Evolutionary conservation across 2,888 invertebrate species (phyloP), one percentile per base, ranked within the genome.

Genomic region (Tanypteryx hageni): DNA sequence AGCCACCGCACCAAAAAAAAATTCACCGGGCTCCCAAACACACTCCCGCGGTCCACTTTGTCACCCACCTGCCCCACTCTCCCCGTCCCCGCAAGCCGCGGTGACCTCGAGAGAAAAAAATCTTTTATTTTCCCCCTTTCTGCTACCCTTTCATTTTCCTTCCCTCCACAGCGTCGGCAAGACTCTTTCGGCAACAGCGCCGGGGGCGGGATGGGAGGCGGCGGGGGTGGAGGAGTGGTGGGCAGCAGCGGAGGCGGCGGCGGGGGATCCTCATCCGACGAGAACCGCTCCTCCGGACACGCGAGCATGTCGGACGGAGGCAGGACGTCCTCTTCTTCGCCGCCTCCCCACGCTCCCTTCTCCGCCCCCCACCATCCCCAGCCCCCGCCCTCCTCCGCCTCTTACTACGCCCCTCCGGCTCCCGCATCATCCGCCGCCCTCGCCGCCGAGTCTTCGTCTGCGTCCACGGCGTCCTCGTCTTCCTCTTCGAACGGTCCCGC

Each of bases 291-390:
- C n/a, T 98, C 98, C 0, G 98, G 98, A 0, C 98, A 98, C 95
- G 98, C 98, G 11, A 98, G 98, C 94, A 98, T 98, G 98, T 98
- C 98, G n/a, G 98, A 98, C 95, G 98, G 98, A 92, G 98, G 98
- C 5, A 96, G 95, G 93, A 94, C 94, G 18, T 94, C 94, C 31
- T 94, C 95, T 14, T 94, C 95, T 0, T 94, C 94, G 14, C 94
- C 95, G 3, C 94, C 95, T 95, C 96, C 92, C 96, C 96, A 93
- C 96, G 96, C 93, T 96, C 96, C 85, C 96, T 96, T 9, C 96
- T 96, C 59, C 96, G 96, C 68, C 95, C 95, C 64, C 95, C 96
- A 89, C 93, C 94, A 94, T 94, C 95, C 95, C 85, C 58, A 22
- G 18, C 31, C 82, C 27, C 82, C 82, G 16, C 82, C 44, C 10